Evolutionary conservation across 1,140 invertebrate species (phyloP).

Genomic region (Atta texana): DNA sequence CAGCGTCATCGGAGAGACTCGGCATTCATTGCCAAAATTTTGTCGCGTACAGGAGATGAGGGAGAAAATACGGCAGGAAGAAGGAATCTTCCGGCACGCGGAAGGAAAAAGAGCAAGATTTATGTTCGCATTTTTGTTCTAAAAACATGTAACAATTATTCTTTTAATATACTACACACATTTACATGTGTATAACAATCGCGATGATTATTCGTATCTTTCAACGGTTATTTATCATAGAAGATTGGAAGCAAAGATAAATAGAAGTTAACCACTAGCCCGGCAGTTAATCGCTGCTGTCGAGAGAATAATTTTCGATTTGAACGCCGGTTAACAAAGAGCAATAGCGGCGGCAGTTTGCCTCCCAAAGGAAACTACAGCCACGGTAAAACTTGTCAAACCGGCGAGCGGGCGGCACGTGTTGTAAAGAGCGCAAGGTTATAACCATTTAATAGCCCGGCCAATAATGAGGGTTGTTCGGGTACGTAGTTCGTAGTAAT

Average conservation of each 20-base stretch:
- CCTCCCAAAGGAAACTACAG: conserved; percentile 42
- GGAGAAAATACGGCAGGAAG: conserved; percentile 10
- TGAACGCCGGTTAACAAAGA: conserved; percentile 40
- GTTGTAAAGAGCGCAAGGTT: conserved; percentile 63
- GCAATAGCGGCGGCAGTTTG: background rate
- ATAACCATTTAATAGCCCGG: conserved; percentile 63
- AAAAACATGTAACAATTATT: background rate
- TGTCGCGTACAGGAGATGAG: conserved; percentile 9
- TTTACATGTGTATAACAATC: background rate
- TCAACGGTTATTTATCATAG: background rate
- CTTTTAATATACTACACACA: background rate
- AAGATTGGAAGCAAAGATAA: background rate
- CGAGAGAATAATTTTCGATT: conserved; percentile 54
- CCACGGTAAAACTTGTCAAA: conserved; percentile 37
- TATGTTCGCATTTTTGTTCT: background rate
- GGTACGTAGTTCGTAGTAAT: conserved; percentile 44
- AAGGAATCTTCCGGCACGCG: background rate
- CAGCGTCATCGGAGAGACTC: conserved; percentile 19
- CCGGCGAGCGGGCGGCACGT: conserved; percentile 58
- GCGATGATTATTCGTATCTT: background rate
- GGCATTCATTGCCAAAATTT: conserved; percentile 59
- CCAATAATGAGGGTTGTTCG: conserved; percentile 61
- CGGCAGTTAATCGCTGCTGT: background rate
- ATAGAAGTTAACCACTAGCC: background rate
- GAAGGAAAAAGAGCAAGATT: background rate